These are phyloP conservation scores for Ibidorhyncha struthersii DNA, from an alignment of 2,113 vertebrate genomes.

Conservation along the genomic window DNA sequence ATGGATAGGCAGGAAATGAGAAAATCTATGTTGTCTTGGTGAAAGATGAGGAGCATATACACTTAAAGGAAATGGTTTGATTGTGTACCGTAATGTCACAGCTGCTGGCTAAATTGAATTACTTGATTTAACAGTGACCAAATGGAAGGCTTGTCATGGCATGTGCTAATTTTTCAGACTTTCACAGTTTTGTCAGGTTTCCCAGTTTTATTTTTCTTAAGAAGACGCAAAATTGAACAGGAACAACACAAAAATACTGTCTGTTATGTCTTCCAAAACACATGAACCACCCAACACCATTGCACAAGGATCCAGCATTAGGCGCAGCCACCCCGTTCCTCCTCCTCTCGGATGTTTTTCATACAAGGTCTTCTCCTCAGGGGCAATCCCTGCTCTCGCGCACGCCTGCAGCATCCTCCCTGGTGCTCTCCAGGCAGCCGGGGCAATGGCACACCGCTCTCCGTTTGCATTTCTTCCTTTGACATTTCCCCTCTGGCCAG, in stretches of 20 bases:
- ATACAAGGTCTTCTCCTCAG: background rate
- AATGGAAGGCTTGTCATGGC: background rate
- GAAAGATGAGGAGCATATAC: background rate
- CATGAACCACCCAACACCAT: fast-evolving
- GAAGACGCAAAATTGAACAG: background rate
- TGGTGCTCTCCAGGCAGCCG: background rate
- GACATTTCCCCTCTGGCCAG: background rate
- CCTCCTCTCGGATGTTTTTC: background rate
- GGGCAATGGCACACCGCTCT: background rate
- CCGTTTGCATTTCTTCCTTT: background rate
- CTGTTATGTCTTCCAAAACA: background rate
- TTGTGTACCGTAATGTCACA: background rate
- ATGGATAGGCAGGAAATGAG: conserved; percentile 63
- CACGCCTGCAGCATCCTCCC: fast-evolving
- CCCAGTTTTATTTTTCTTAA: background rate
- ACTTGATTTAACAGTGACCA: background rate
- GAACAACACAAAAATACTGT: background rate
- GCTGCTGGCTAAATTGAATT: background rate
- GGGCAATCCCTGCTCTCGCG: background rate
- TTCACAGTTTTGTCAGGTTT: background rate
- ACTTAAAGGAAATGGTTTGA: background rate
- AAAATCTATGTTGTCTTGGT: background rate
- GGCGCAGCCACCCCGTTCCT: background rate
- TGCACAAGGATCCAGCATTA: background rate
- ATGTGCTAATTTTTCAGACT: background rate